Evolutionary conservation across 1,140 invertebrate genomes (phyloP).

Genomic region (Pristionchus pacificus): DNA sequence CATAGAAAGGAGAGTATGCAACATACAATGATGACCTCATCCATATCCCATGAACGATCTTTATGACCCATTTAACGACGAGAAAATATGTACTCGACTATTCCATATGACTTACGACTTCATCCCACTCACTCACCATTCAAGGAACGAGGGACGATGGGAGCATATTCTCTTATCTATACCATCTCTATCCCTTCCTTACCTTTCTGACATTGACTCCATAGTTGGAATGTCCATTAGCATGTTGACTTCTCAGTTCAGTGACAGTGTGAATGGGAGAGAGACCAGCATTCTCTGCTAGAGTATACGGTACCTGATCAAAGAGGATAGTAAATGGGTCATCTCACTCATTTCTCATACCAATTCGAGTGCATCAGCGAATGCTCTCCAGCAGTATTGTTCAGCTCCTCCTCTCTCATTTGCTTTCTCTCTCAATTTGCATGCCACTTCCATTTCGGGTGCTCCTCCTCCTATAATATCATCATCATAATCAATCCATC

Average conservation of each 20-base stretch:
- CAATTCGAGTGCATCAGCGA: slow-evolving; percentile 90
- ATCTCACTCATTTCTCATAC: slow-evolving; percentile 49
- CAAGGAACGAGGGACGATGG: no score
- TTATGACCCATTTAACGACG: no score
- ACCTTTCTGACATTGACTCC: slow-evolving; percentile 91
- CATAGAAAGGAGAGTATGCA: no score
- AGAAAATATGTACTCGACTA: no score
- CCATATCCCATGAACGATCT: no score
- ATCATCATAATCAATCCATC: background rate
- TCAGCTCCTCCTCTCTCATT: slow-evolving; percentile 82
- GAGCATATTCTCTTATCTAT: no score
- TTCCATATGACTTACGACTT: no score
- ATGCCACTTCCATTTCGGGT: slow-evolving; percentile 87
- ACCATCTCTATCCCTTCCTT: no score
- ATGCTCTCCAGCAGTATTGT: slow-evolving; percentile 83
- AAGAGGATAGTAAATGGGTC: background rate
- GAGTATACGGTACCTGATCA: slow-evolving; percentile 76
- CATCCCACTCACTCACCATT: no score
- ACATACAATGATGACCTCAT: no score
- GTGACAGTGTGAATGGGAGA: slow-evolving; percentile 96
- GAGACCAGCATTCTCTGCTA: slow-evolving; percentile 98
- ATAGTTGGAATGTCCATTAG: slow-evolving; percentile 87
- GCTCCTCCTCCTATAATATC: slow-evolving; percentile 74
- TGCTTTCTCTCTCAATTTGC: slow-evolving; percentile 76
- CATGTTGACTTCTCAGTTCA: slow-evolving; percentile 88